phyloP scores from a whole-genome alignment of 2,888 invertebrate genomes.

The Dasysyrphus albostriatus region DNA sequence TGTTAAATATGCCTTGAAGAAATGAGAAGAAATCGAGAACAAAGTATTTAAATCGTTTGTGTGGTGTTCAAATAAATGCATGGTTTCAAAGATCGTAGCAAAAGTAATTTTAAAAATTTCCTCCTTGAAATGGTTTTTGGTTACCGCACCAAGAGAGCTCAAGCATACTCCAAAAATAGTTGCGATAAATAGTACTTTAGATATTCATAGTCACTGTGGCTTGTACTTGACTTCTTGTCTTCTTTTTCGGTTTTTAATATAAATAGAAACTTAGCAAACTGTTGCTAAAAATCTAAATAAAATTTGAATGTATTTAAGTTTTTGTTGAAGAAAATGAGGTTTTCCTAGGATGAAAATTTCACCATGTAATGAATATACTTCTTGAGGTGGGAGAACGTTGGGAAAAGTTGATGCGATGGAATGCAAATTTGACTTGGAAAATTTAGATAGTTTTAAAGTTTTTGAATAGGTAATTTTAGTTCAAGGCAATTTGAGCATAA shows the following conservation, averaged over 20 bases:
- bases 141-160: background rate
- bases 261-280: too few relatives aligned
- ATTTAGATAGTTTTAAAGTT: too few relatives aligned
- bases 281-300: too few relatives aligned
- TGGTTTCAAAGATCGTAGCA: background rate
- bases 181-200: background rate
- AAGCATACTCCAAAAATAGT: background rate
- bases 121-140: background rate
- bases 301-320: too few relatives aligned
- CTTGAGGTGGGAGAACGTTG: too few relatives aligned
- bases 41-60: constrained; percentile 41
- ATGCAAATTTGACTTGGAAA: too few relatives aligned
- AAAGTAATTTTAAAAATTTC: background rate
- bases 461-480: too few relatives aligned
- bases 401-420: too few relatives aligned
- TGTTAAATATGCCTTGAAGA: constrained; percentile 38
- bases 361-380: too few relatives aligned
- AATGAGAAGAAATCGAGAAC: constrained; percentile 13
- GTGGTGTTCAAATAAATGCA: constrained; percentile 22
- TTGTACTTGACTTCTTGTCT: background rate
- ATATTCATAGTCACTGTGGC: background rate
- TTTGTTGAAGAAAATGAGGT: too few relatives aligned
- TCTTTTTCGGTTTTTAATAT: background rate
- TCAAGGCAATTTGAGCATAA: too few relatives aligned
- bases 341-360: too few relatives aligned